These are phyloP conservation scores for Disparrhopalites patrizii DNA, from an alignment of 2,888 invertebrate species.

Conservation along the genomic window DNA sequence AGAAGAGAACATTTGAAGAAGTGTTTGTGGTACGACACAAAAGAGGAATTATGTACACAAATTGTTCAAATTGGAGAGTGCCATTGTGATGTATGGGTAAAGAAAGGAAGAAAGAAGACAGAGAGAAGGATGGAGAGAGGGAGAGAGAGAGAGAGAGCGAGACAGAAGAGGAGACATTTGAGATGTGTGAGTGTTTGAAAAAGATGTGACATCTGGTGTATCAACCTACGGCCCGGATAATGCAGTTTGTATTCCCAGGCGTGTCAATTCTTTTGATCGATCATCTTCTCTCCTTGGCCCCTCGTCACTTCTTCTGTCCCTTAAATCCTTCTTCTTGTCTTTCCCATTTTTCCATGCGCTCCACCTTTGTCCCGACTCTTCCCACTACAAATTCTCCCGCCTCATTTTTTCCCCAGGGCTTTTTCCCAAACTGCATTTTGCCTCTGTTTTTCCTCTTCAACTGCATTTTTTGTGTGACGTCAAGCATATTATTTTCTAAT, in stretches of 20 bases:
- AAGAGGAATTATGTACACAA: too few relatives aligned
- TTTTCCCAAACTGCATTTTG: too few relatives aligned
- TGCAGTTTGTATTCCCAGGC: slow-evolving; percentile 18
- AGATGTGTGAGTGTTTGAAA: slow-evolving; percentile 11
- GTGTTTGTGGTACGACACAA: too few relatives aligned
- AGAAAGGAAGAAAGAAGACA: background rate
- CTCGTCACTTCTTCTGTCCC: background rate
- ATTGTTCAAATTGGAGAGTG: too few relatives aligned
- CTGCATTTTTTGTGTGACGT: too few relatives aligned
- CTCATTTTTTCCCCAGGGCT: too few relatives aligned
- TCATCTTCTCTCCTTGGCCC: slow-evolving; percentile 5
- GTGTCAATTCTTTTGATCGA: slow-evolving; percentile 26
- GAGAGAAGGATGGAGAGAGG: background rate
- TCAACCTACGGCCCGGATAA: too few relatives aligned
- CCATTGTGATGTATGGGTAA: background rate
- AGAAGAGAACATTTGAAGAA: too few relatives aligned
- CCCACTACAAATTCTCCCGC: too few relatives aligned
- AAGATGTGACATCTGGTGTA: slow-evolving; percentile 4
- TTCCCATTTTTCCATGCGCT: background rate
- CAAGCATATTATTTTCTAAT: too few relatives aligned
- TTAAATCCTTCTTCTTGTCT: background rate
- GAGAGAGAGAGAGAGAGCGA: background rate
- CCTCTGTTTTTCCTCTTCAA: too few relatives aligned
- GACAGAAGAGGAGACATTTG: too few relatives aligned
- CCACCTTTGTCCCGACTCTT: background rate